These are phyloP conservation scores for Bovichtus diacanthus DNA, from an alignment of 2,797 vertebrate genomes.

Conservation along the genomic window DNA sequence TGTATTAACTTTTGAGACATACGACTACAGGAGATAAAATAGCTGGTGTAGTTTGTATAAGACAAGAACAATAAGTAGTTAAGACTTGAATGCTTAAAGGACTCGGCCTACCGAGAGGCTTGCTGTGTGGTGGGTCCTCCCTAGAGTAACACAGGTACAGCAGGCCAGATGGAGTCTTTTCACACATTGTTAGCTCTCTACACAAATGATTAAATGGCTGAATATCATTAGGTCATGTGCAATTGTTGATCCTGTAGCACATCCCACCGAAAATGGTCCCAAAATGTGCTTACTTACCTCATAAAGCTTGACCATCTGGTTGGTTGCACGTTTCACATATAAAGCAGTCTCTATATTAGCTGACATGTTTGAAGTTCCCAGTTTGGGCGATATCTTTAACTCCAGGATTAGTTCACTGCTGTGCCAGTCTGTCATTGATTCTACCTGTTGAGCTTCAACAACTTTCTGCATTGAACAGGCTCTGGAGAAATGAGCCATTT, in stretches of 20 bases:
- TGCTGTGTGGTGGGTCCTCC: constrained; percentile 50
- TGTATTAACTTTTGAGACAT: constrained; percentile 7
- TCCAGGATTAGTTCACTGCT: constrained; percentile 35
- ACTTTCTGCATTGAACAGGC: constrained; percentile 40
- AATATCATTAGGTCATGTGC: constrained; percentile 25
- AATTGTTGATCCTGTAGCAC: constrained; percentile 19
- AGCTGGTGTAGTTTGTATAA: constrained; percentile 3
- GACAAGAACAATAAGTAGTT: neutral
- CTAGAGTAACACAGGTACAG: constrained; percentile 54
- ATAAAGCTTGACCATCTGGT: constrained; percentile 68
- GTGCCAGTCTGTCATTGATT: constrained; percentile 32
- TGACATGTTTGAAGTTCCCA: constrained; percentile 68
- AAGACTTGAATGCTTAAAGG: constrained; percentile 25
- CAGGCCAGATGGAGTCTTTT: constrained; percentile 60
- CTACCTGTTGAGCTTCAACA: constrained; percentile 75
- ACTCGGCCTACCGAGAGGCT: constrained; percentile 51
- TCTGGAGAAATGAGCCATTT: constrained; percentile 24
- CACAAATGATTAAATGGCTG: constrained; percentile 36
- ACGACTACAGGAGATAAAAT: neutral
- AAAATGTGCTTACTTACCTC: constrained; percentile 47
- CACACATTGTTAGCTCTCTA: constrained; percentile 30
- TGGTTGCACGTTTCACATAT: constrained; percentile 70
- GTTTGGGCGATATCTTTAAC: constrained; percentile 44
- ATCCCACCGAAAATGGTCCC: constrained; percentile 10
- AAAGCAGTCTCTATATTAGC: constrained; percentile 48